phyloP scores from a whole-genome alignment of 2,113 vertebrate species.

The Xiphophorus couchianus region DNA sequence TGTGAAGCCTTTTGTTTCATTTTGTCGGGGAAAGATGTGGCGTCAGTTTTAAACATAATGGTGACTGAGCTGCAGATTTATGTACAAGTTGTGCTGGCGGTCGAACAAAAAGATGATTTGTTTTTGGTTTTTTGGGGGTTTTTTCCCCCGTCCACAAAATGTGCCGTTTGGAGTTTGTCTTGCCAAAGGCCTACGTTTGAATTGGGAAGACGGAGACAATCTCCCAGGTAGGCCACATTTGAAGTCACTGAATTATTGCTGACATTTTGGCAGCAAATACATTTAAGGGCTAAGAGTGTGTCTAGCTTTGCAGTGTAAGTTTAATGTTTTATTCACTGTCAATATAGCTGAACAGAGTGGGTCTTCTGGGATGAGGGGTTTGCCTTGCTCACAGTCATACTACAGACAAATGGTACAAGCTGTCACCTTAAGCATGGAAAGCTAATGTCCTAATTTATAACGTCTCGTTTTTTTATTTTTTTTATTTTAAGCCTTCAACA shows the following conservation, averaged over 20 bases:
- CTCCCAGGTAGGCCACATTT: conserved; percentile 55
- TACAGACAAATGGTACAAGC: conserved; percentile 38
- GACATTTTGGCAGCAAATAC: conserved; percentile 65
- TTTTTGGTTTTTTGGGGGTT: neutral
- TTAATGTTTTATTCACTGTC: conserved; percentile 66
- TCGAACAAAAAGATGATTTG: conserved; percentile 3
- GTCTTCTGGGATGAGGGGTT: conserved; percentile 51
- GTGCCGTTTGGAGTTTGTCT: conserved; percentile 16
- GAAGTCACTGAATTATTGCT: conserved; percentile 63
- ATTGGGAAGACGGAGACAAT: conserved; percentile 19
- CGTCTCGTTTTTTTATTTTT: neutral
- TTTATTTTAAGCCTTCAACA: neutral
- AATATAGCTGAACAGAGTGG: conserved; percentile 58
- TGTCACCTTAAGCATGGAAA: conserved; percentile 41
- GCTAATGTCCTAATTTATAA: conserved; percentile 33
- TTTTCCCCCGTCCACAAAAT: neutral
- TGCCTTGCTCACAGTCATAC: conserved; percentile 38
- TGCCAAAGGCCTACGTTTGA: conserved; percentile 33
- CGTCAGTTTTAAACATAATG: no score
- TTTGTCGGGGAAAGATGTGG: no score
- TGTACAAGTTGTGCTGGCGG: conserved; percentile 7
- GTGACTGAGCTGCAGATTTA: no score
- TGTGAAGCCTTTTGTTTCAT: no score
- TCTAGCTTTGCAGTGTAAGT: conserved; percentile 27
- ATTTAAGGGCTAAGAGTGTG: conserved; percentile 40